Base-by-base conservation (phyloP, 2,113 vertebrate genomes). In the Chloropsis hardwickii region DNA sequence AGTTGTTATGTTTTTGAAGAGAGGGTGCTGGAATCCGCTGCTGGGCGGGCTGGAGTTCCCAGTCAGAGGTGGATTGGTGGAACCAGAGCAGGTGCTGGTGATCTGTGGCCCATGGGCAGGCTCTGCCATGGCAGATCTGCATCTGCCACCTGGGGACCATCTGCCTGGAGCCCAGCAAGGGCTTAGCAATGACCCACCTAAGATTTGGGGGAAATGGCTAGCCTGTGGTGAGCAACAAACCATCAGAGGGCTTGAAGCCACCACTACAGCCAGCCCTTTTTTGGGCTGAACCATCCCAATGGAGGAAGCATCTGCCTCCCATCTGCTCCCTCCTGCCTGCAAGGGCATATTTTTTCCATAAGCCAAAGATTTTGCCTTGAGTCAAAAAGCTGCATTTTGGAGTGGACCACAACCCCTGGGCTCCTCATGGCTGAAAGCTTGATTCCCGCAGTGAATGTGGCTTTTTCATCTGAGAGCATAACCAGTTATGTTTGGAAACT, bases 401-500 rank as follows among this genome's bases (percentile, higher is more conserved):
- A 85, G 35, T 11, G 47, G 56, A 15, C 39, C 54, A 24, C 64
- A 80, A 42, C 24, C 12, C 54, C 35, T 44, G 21, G 25, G 29
- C 11, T 90, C 42, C 23, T 40, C 17, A 13, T 0, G 9, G 39
- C 60, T 84, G 48, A 76, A 23, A 70, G n/a, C 8, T 84, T 57
- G 27, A 50, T 69, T 93, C 33, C 74, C 10, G 1, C 24, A 58
- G 33, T 28, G 37, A 81, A 61, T 21, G 23, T 61, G 62, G 15
- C 39, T 87, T 85, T 92, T 88, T 73, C 81, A 39, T 65, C 33
- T 42, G 45, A 79, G 12, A 67, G 5, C 0, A 21, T 33, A 89
- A 81, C 58, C 53, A 81, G 61, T 72, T 62, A 69, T 23, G 28
- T 83, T 84, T 91, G 88, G 81, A 82, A 88, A 33, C 27, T 79